These are phyloP conservation scores for Procapra przewalskii DNA, from an alignment of 2,113 vertebrate genomes.

Conservation along the genomic window DNA sequence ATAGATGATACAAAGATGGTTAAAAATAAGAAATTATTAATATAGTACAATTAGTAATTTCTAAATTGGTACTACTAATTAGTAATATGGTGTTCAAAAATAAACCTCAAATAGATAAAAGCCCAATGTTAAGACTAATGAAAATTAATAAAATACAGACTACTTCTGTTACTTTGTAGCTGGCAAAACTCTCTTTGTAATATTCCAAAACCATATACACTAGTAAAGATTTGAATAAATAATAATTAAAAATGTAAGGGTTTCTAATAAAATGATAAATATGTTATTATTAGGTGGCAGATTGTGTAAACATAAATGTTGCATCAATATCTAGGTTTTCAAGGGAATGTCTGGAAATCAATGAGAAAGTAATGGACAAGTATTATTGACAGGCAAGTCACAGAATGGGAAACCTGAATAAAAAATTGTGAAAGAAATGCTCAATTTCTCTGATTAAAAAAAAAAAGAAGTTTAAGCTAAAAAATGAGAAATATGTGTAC, in stretches of 20 bases:
- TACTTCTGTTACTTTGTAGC: not conserved
- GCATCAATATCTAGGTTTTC: not conserved
- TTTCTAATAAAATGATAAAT: not conserved
- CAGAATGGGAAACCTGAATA: not conserved
- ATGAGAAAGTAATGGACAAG: not conserved
- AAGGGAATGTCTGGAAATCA: not conserved
- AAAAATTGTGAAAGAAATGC: not conserved
- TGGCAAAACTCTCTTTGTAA: not conserved
- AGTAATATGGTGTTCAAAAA: not conserved
- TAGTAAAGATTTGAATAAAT: not conserved
- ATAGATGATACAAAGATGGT: not conserved
- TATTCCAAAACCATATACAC: not conserved
- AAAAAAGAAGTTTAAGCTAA: not conserved
- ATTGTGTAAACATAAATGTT: not conserved
- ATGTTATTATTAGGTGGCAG: not conserved
- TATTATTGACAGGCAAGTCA: not conserved
- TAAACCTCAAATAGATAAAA: not conserved
- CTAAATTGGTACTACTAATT: not conserved
- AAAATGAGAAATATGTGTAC: not conserved
- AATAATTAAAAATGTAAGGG: not conserved
- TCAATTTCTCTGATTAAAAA: not conserved
- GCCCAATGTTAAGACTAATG: not conserved
- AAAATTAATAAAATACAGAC: not conserved
- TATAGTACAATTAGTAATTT: not conserved
- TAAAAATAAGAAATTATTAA: not conserved